A percentile compares a stretch with the other conserved stretches of the same genome.
phyloP scores from a whole-genome alignment of 2,797 vertebrate species.

The Odontamblyopus rebecca region DNA sequence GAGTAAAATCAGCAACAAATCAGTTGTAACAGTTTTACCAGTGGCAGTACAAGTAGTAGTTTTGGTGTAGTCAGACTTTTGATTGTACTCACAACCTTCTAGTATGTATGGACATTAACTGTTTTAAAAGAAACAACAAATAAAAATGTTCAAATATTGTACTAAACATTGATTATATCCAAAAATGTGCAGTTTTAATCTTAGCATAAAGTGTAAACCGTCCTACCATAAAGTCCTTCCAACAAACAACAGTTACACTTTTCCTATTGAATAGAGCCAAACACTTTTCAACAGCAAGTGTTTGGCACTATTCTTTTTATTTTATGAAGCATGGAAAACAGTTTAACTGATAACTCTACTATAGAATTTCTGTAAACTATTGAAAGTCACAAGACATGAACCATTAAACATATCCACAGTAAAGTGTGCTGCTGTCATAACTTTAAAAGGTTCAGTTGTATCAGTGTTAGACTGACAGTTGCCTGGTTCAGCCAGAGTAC shows the following conservation, averaged over 20 bases:
- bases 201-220: neutral
- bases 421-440: neutral
- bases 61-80: too few relatives aligned
- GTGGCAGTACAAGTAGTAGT: too few relatives aligned
- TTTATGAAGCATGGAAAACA: too few relatives aligned
- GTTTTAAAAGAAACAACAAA: too few relatives aligned
- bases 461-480: neutral
- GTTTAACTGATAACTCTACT: neutral
- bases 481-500: neutral
- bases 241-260: neutral
- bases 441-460: neutral
- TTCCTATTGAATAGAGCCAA: neutral
- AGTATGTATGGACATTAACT: too few relatives aligned
- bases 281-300: neutral
- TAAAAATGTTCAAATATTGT: neutral
- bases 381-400: neutral
- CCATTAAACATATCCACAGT: neutral
- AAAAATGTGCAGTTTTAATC: neutral
- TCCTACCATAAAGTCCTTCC: neutral
- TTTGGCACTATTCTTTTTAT: too few relatives aligned
- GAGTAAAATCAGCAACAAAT: too few relatives aligned
- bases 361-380: neutral
- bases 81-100: too few relatives aligned
- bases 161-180: neutral
- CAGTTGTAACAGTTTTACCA: too few relatives aligned